phyloP scores from a whole-genome alignment of 2,113 vertebrate species.

The Patagioenas fasciata region DNA sequence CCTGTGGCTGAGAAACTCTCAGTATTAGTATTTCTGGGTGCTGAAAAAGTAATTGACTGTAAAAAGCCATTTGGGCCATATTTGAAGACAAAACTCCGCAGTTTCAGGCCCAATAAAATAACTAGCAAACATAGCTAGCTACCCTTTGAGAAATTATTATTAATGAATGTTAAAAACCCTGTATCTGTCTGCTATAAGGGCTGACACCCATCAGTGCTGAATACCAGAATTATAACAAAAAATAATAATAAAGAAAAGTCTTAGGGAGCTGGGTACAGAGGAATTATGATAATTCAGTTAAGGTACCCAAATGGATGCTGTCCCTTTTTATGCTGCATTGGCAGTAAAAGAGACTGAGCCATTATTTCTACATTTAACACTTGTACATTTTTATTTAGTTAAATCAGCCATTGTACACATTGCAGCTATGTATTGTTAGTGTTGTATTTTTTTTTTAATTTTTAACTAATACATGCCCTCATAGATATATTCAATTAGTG shows the following conservation, averaged over 20 bases:
- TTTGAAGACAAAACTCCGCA: background rate
- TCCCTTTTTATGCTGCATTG: rapidly evolving
- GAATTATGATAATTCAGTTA: rapidly evolving
- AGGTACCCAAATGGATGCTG: rapidly evolving
- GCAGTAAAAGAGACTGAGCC: background rate
- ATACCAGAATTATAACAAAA: background rate
- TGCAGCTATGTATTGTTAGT: slow-evolving; percentile 92
- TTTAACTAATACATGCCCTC: slow-evolving; percentile 96
- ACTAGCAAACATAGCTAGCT: background rate
- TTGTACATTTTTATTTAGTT: slow-evolving; percentile 94
- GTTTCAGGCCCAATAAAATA: background rate
- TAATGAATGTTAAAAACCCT: no score
- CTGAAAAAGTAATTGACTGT: background rate
- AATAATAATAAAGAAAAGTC: no score
- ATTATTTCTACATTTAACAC: slow-evolving; percentile 80
- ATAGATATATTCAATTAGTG: slow-evolving; percentile 93
- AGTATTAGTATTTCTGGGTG: no score
- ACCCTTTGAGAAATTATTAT: background rate
- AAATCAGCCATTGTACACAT: slow-evolving; percentile 93
- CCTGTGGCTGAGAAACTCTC: background rate
- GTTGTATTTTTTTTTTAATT: slow-evolving; percentile 81
- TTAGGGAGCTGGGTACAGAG: background rate
- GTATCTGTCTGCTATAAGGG: background rate
- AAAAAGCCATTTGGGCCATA: no score
- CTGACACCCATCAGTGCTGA: background rate